These are phyloP conservation scores for Fregata magnificens DNA, from an alignment of 2,113 vertebrate species.

Conservation along the genomic window DNA sequence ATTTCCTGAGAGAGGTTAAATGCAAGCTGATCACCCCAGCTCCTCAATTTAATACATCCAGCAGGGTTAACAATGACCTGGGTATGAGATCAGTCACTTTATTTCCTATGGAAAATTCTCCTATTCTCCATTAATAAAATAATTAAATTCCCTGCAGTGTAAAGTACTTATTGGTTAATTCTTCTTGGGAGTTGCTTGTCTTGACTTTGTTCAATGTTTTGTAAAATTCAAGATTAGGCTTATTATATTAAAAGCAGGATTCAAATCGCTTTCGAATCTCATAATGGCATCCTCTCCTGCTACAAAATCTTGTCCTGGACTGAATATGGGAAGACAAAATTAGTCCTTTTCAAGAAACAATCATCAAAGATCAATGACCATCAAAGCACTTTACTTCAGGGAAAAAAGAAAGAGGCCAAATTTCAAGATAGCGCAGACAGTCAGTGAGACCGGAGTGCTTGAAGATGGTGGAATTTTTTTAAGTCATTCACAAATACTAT, in stretches of 20 bases:
- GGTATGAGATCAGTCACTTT: neutral
- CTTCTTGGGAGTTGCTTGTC: neutral
- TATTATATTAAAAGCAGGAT: neutral
- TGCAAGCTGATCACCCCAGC: neutral
- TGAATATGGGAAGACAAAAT: conserved; percentile 1
- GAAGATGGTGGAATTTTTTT: conserved; percentile 11
- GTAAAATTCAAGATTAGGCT: conserved; percentile 4
- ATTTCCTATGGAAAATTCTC: neutral
- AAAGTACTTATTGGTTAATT: neutral
- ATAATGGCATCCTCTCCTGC: neutral
- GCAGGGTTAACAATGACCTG: neutral
- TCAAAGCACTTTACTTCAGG: neutral
- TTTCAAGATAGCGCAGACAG: neutral
- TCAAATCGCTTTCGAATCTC: neutral
- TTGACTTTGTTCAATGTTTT: conserved; percentile 26
- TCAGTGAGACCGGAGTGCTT: neutral
- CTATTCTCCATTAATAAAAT: neutral
- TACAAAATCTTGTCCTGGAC: neutral
- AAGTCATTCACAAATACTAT: conserved; percentile 52
- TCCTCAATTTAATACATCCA: neutral
- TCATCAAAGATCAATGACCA: conserved; percentile 40
- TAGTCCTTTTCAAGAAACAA: conserved; percentile 28
- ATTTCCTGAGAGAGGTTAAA: neutral
- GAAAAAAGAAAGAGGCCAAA: neutral
- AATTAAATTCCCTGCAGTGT: neutral